Evolutionary conservation across 2,888 invertebrate genomes (phyloP).

Genomic region (Zeuzera pyrina): DNA sequence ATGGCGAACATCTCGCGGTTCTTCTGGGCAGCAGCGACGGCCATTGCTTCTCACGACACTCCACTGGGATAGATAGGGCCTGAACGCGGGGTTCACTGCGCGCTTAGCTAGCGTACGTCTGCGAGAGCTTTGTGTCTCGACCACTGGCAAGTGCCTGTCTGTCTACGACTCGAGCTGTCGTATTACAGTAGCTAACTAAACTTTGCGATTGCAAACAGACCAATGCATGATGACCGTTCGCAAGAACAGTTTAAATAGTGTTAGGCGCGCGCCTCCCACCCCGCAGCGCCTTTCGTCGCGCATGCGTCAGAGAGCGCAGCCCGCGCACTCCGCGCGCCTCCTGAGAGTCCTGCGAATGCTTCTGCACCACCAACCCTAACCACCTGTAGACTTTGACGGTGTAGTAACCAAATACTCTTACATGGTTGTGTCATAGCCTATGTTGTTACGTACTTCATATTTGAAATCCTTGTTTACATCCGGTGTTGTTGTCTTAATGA

Average conservation of each 20-base stretch:
- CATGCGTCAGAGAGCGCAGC: slow-evolving; percentile 70
- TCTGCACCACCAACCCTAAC: slow-evolving; percentile 6
- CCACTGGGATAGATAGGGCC: slow-evolving; percentile 63
- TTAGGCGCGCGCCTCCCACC: slow-evolving; percentile 71
- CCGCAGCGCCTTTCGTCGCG: slow-evolving; percentile 70
- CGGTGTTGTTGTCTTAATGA: too few relatives aligned
- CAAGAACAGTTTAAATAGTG: slow-evolving; percentile 78
- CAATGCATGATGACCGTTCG: slow-evolving; percentile 78
- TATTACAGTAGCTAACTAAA: slow-evolving; percentile 75
- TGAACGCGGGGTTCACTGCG: slow-evolving; percentile 69
- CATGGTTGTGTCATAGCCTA: too few relatives aligned
- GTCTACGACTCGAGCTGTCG: slow-evolving; percentile 70
- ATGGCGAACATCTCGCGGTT: slow-evolving; percentile 97
- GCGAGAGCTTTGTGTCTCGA: slow-evolving; percentile 71
- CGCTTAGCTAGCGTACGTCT: slow-evolving; percentile 69
- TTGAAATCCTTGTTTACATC: too few relatives aligned
- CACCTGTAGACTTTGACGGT: not conserved
- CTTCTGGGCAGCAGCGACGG: slow-evolving; percentile 93
- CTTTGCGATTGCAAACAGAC: slow-evolving; percentile 78
- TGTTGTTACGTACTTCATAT: too few relatives aligned
- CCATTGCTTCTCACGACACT: slow-evolving; percentile 76
- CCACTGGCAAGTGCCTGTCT: slow-evolving; percentile 76
- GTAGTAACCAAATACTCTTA: too few relatives aligned
- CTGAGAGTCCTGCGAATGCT: slow-evolving; percentile 2
- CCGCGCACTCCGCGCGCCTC: slow-evolving; percentile 28